Evolutionary conservation across 2,888 invertebrate species (phyloP), one percentile per base, ranked within the genome.

Genomic region (Habrosyne pyritoides): DNA sequence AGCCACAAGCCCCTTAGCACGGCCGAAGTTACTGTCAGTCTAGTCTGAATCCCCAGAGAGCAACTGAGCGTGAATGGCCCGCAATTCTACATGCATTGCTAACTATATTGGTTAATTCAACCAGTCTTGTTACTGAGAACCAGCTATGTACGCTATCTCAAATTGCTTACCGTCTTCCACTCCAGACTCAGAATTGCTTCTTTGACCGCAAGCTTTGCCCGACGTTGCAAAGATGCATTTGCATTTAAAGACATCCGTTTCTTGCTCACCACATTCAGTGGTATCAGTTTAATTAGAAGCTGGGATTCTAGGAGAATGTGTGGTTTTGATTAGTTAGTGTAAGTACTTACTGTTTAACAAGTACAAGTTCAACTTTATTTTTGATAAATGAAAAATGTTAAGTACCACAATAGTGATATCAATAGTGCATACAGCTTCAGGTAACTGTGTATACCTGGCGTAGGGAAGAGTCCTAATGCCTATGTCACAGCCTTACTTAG

Each of bases 1-100:
- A 66, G 64, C 79, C 77, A 61, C 77, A 76, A 67, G 56, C 67
- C 61, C 58, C 69, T 72, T 68, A 69, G 63, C 64, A 57, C 51
- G 53, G 64, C 58, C 64, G 67, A 73, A 70, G 75, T 69, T 65
- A 68, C 64, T 64, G 66, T 65, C 67, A 59, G 63, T 47, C 64
- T 53, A 55, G 60, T 66, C 57, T 60, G 63, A 62, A 63, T 61
- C 60, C 33, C 56, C 28, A 49, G 53, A 59, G 52, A 55, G 54
- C 18, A 47, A 18, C 42, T 24, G 14, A 54, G 47, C 42, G 47
- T 26, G 22, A 42, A 8, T 8, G 8, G 42, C 14, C 10, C 7
- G 18, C 2, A 42, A 18, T 60, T 53, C 54, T 30, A n/a, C 46
- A 62, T 53, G 59, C 64, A 67, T 60, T 66, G 61, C 63, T 61